Evolutionary conservation across 2,797 vertebrate species (phyloP).

Genomic region (Percopsis omiscomaycus): DNA sequence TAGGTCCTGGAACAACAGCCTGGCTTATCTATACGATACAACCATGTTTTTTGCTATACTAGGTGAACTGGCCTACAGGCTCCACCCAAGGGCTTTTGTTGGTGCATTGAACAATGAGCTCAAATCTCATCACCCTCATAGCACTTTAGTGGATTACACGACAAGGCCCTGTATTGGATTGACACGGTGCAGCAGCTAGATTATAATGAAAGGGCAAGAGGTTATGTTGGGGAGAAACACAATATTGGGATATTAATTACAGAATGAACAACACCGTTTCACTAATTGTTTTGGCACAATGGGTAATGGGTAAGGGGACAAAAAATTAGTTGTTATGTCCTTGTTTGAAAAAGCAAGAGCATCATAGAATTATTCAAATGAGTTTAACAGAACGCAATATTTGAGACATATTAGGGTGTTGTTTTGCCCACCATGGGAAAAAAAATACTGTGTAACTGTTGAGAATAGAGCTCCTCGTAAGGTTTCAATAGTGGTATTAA

Average conservation of each 20-base stretch:
- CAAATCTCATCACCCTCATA: slow-evolving; percentile 48
- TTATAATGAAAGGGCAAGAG: slow-evolving; percentile 30
- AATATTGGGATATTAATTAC: not conserved
- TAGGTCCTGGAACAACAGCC: not conserved
- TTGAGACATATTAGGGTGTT: too few species aligned
- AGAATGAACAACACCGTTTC: not conserved
- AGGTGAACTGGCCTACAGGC: slow-evolving; percentile 8
- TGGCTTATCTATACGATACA: too few species aligned
- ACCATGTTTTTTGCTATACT: not conserved
- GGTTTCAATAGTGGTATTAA: not conserved
- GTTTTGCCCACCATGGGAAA: too few species aligned
- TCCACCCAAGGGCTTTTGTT: not conserved
- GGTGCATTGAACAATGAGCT: slow-evolving; percentile 19
- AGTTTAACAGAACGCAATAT: too few species aligned
- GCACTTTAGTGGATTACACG: slow-evolving; percentile 41
- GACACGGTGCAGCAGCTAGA: slow-evolving; percentile 22
- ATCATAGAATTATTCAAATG: too few species aligned
- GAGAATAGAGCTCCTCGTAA: not conserved
- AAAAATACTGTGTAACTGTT: too few species aligned
- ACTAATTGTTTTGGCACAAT: not conserved
- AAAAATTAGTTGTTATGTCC: too few species aligned
- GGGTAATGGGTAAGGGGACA: too few species aligned
- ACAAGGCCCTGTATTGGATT: slow-evolving; percentile 21
- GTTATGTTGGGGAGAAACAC: too few species aligned
- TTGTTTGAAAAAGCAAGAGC: too few species aligned